These are phyloP conservation scores for Dicranocentrus wangi DNA, from an alignment of 2,888 invertebrate species.

Conservation along the genomic window DNA sequence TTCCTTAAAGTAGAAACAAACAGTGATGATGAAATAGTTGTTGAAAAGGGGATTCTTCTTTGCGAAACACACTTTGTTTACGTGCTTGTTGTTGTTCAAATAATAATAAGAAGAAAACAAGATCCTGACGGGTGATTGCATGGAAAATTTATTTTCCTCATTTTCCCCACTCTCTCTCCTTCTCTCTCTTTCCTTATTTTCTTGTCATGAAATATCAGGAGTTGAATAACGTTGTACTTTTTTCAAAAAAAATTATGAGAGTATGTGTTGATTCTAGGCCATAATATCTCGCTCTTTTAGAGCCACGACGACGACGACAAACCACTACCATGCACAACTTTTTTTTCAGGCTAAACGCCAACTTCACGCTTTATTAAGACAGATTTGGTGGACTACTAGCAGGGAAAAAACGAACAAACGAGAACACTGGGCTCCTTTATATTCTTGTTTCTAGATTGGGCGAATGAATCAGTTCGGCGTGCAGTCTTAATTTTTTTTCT, in stretches of 20 bases:
- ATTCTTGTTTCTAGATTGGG: not conserved
- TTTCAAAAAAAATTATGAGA: conserved; percentile 4
- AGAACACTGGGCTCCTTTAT: not conserved
- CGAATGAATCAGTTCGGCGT: not conserved
- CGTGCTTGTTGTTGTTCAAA: too few species aligned
- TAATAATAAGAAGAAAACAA: too few species aligned
- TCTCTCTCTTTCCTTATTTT: not conserved
- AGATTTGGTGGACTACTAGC: not conserved
- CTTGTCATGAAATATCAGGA: not conserved
- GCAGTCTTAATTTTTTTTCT: not conserved
- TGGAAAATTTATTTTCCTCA: not conserved
- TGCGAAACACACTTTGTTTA: too few species aligned
- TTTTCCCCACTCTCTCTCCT: not conserved
- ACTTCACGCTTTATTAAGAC: conserved; percentile 12
- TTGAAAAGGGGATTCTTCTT: too few species aligned
- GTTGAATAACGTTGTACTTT: not conserved
- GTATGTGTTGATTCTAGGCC: not conserved
- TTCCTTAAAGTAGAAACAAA: too few species aligned
- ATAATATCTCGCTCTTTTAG: not conserved
- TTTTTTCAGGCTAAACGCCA: conserved; percentile 19
- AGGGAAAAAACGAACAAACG: not conserved
- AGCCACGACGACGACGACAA: not conserved
- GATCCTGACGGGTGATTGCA: too few species aligned
- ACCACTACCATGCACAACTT: not conserved
- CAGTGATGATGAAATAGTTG: too few species aligned